Base-by-base conservation (phyloP, 92 coral and sea anemone species). In the Siderastrea radians region DNA sequence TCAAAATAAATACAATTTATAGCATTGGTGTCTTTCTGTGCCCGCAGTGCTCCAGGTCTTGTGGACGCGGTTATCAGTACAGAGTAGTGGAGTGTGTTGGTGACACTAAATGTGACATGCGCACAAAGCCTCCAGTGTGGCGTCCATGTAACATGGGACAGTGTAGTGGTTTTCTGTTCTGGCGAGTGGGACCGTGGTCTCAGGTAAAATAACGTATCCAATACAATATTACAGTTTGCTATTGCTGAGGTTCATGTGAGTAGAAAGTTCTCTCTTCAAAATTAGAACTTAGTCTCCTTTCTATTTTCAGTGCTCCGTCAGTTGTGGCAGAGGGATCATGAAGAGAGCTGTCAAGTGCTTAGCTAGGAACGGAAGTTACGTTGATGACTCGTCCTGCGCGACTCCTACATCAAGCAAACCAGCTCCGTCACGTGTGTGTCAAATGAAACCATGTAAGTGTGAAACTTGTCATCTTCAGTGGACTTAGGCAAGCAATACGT, bases 141-240 rank as follows among this genome's bases (percentile, higher is more conserved):
- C 92, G 99, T 19, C 89, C 91, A 2, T 98, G 99, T 83, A 92
- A 92, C 79, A 87, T 87, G 84, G 99, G 99, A 6, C 84, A 85
- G 12, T 97, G 99, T 66, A 65, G 87, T 48, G 93, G 94, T 4
- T 84, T 83, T 58, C 90, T 90, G 71, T 87, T 89, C 49, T 98
- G 99, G 99, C 84, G 92, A 72, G 94, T 92, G 3, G 98, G 98
- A 11, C 89, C 93, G 55, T 98, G 99, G 99, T 94, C 98, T 19
- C 68, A 90, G 94, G 99, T 96, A 90, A 6, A 5, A 44, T 8
- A n/a, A 7, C 6, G 10, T 14, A 2, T 53, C 10, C 57, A 53
- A 5, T 55, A 7, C 61, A 17, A 66, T 26, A 26, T 26, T 26
- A 26, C 38, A 26, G 38, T 26, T 26, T 0, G 38, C 38, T 26